Conservation (phyloP, 2,113 vertebrate genomes). For the Xenopus tropicalis region UCB_Xtro_10.0 CM004449.2:67169001-67169500, state of each 20-base stretch:
- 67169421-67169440: no score
- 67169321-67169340: conserved; percentile 10
- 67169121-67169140: conserved; percentile 33
- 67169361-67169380: conserved; percentile 15
- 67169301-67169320: not conserved
- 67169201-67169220: conserved; percentile 18
- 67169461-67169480: no score
- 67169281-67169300: not conserved
- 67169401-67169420: not conserved
- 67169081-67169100: conserved; percentile 33
- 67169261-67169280: not conserved
- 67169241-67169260: conserved; percentile 1
- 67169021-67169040: conserved; percentile 29
- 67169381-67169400: not conserved
- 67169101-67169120: conserved; percentile 24
- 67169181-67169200: conserved; percentile 39
- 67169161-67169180: conserved; percentile 26
- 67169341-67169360: conserved; percentile 6
- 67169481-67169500: no score
- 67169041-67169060: conserved; percentile 17
- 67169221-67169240: conserved; percentile 13
- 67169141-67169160: conserved; percentile 37
- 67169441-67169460: no score
- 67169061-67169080: conserved; percentile 21
- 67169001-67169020: not conserved